Evolutionary conservation across 2,797 vertebrate species (phyloP).

Genomic region (Eidolon dupreanum): DNA sequence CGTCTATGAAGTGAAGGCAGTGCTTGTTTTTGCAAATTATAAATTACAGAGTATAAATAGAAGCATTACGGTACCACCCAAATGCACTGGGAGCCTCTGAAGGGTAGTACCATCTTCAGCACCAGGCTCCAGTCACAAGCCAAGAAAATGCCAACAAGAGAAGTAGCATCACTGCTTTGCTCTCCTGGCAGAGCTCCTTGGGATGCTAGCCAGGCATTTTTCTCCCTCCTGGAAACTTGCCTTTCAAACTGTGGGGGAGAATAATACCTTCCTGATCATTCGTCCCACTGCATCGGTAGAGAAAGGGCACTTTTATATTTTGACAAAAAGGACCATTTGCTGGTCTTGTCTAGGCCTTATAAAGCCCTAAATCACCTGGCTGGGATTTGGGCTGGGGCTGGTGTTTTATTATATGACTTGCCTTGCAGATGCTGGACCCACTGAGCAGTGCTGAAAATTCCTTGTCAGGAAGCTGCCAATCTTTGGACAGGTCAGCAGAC

Average conservation of each 20-base stretch:
- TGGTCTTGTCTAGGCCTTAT: background rate
- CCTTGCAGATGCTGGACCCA: conserved; percentile 93
- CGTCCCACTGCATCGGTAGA: background rate
- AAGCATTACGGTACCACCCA: conserved; percentile 42
- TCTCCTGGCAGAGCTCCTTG: conserved; percentile 52
- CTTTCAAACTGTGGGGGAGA: conserved; percentile 3
- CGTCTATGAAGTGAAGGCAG: conserved; percentile 23
- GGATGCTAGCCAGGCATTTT: conserved; percentile 62
- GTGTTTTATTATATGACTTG: conserved; percentile 44
- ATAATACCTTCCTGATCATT: conserved; percentile 24
- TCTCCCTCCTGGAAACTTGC: conserved; percentile 58
- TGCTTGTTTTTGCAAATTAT: conserved; percentile 54
- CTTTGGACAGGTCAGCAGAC: conserved; percentile 95
- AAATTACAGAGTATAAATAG: conserved; percentile 59
- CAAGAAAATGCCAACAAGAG: conserved; percentile 68
- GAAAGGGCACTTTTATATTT: conserved; percentile 36
- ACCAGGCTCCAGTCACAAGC: conserved; percentile 22
- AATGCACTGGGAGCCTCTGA: conserved; percentile 34
- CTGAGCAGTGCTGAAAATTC: conserved; percentile 98
- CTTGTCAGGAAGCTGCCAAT: conserved; percentile 97
- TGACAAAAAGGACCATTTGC: background rate
- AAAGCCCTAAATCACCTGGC: conserved; percentile 5
- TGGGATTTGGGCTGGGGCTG: background rate
- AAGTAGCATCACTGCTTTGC: conserved; percentile 46
- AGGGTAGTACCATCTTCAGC: conserved; percentile 30